Evolutionary conservation across 2,888 invertebrate genomes (phyloP).

Genomic region (Cephus pulcher): DNA sequence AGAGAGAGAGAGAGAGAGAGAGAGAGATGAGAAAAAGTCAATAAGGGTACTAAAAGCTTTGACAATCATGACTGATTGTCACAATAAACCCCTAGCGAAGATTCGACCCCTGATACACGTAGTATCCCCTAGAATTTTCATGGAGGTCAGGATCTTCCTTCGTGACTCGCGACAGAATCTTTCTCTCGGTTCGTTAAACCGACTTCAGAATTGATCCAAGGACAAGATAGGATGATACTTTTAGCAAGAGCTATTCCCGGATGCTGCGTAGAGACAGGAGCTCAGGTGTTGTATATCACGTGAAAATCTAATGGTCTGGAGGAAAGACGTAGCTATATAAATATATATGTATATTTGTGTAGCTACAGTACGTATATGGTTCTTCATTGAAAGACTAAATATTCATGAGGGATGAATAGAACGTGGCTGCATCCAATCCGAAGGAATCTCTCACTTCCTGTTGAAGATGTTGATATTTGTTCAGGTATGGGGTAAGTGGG

Average conservation of each 20-base stretch:
- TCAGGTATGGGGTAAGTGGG: slow-evolving; percentile 31
- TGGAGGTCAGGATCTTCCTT: not conserved
- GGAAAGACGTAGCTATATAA: not conserved
- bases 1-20: not conserved
- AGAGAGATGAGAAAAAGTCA: not conserved
- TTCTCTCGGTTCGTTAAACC: slow-evolving; percentile 27
- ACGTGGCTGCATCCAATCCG: slow-evolving; percentile 8
- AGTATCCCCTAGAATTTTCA: not conserved
- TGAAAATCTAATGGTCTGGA: not conserved
- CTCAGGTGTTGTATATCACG: not conserved
- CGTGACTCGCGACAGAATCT: not conserved
- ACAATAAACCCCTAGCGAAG: not conserved
- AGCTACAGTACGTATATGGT: not conserved
- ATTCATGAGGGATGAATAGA: slow-evolving; percentile 33
- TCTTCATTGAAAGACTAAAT: slow-evolving; percentile 33
- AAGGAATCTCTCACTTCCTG: slow-evolving; percentile 26
- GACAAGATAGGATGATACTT: not conserved
- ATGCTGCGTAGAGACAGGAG: not conserved
- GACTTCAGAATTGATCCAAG: not conserved
- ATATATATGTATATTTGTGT: not conserved
- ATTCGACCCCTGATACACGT: not conserved
- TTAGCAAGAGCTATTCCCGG: not conserved
- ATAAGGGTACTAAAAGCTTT: not conserved
- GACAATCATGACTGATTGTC: not conserved
- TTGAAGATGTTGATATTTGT: slow-evolving; percentile 37